Base-by-base conservation (phyloP, 1,140 invertebrate species). In the Caerostris darwini region DNA sequence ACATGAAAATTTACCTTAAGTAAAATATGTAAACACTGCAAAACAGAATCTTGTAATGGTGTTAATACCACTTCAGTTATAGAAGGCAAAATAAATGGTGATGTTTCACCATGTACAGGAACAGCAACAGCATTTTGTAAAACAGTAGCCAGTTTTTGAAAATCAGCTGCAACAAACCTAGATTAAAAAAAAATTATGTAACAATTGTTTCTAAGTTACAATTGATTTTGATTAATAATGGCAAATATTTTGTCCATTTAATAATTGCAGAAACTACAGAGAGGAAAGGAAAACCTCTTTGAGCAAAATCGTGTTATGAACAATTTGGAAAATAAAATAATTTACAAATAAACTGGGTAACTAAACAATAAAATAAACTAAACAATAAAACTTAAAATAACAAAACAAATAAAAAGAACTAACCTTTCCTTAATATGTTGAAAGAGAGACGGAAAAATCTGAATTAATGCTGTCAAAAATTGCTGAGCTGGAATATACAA, bases 401-500 rank as follows among this genome's bases (percentile, higher is more conserved):
- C 56, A 10, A 5, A 71, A 56, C 58, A 77, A 92, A 54, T 59
- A 86, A 64, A 14, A n/a, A 53, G 58, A 77, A 71, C 88, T 94
- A 94, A 96, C 95, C 96, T 96, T 83, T 97, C 96, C 96, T 98
- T 97, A 94, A 99, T 98, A 95, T 99, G 98, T 94, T 98, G 98
- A 96, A 99, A 99, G 90, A 99, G 97, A 81, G 97, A 97, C 19
- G 99, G 98, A 96, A 99, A 99, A 95, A 99, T 99, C 96, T 99
- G 98, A 94, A 99, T 97, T 5, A 99, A 96, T 2, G 98, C 98
- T 1, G 98, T 99, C 54, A 99, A 97, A 96, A 99, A 99, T 94
- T 98, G 97, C 95, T 99, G 98, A 14, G 98, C 98, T 3, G 98
- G 98, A 94, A 98, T 97, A 96, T 98, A 99, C 94, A 97, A 97